Conservation (phyloP, 1,140 invertebrate species). For the Drosophila simulans region DNA sequence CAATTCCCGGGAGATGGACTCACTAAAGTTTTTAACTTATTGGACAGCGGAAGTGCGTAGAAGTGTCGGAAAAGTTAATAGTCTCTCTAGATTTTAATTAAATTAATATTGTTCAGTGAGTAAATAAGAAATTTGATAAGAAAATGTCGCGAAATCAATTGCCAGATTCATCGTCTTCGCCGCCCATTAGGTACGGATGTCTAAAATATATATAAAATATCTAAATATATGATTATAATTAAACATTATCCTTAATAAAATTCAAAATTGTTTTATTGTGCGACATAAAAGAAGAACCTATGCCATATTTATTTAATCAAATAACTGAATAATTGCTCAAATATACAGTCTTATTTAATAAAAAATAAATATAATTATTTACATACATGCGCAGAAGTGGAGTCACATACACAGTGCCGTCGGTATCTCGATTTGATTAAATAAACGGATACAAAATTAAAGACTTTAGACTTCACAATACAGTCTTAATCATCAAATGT, state of each 20-base stretch:
- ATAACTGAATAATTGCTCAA: too few relatives aligned
- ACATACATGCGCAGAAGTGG: too few relatives aligned
- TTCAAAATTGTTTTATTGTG: neutral
- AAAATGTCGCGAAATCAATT: slow-evolving; percentile 85
- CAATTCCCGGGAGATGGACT: slow-evolving; percentile 70
- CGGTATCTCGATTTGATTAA: slow-evolving; percentile 1
- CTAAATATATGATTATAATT: neutral
- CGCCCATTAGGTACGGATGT: slow-evolving; percentile 84
- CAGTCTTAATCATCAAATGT: neutral
- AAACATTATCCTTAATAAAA: neutral
- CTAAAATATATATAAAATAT: neutral
- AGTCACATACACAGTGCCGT: slow-evolving; percentile 8
- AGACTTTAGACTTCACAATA: neutral
- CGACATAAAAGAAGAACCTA: too few relatives aligned
- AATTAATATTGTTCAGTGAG: neutral
- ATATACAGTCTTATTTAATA: too few relatives aligned
- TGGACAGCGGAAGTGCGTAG: slow-evolving; percentile 42
- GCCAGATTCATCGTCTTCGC: slow-evolving; percentile 86
- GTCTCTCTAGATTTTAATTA: neutral
- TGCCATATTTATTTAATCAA: too few relatives aligned
- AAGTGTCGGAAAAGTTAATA: neutral
- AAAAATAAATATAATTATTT: neutral
- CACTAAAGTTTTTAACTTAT: slow-evolving; percentile 70
- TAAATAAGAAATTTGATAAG: neutral
- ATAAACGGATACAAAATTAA: neutral